Conservation (phyloP, 2,113 vertebrate species). For the Cynopterus brachyotis region DNA sequence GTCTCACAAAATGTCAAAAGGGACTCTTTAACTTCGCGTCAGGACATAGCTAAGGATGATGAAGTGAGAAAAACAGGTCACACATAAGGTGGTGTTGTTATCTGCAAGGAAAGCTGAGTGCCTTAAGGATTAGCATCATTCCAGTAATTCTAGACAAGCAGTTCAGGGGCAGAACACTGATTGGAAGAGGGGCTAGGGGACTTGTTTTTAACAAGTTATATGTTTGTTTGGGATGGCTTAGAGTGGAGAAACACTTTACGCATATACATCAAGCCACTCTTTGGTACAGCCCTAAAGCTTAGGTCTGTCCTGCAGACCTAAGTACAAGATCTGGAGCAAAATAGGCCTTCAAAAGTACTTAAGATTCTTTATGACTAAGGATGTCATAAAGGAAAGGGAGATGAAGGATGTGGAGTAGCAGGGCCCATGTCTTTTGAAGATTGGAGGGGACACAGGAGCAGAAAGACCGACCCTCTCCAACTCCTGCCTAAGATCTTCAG, state of each 20-base stretch:
- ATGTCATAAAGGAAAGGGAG: not conserved
- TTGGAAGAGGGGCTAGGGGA: not conserved
- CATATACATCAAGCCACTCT: not conserved
- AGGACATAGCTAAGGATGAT: not conserved
- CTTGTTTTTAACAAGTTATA: not conserved
- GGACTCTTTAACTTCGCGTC: conserved; percentile 10
- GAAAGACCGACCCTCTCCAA: not conserved
- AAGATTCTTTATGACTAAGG: not conserved
- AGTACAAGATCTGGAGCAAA: not conserved
- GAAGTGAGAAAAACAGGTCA: not conserved
- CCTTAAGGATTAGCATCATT: not conserved
- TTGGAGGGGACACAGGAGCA: not conserved
- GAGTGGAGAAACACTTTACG: not conserved
- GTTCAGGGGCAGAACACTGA: not conserved
- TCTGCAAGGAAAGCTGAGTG: conserved; percentile 13
- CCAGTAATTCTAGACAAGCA: not conserved
- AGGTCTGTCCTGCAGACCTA: not conserved
- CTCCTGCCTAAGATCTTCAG: not conserved
- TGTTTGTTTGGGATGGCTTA: not conserved
- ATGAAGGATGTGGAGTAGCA: not conserved
- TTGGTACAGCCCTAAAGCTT: not conserved
- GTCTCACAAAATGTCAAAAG: not conserved
- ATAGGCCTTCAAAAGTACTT: not conserved
- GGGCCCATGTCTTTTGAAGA: conserved; percentile 7
- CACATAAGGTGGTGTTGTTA: not conserved